phyloP scores from a whole-genome alignment of 1,140 invertebrate genomes.

The Panagrolaimus sp. region DNA sequence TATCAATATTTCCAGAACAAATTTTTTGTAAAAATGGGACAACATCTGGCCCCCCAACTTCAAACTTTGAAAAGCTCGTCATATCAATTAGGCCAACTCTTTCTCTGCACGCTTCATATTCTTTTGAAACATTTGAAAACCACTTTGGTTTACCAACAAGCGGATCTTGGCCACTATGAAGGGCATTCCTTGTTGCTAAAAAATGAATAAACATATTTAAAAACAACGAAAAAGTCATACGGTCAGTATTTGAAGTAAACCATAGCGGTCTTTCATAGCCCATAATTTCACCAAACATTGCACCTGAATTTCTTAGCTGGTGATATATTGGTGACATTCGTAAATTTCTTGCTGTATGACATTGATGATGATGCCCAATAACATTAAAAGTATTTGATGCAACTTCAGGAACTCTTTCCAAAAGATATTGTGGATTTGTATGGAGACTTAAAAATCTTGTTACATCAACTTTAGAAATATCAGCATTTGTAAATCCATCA shows the following conservation, averaged over 20 bases:
- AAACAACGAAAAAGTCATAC: constrained; percentile 6
- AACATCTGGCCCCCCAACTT: constrained; percentile 78
- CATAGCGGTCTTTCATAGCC: constrained; percentile 92
- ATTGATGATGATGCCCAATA: constrained; percentile 72
- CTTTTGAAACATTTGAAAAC: constrained; percentile 79
- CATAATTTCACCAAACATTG: constrained; percentile 96
- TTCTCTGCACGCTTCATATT: constrained; percentile 90
- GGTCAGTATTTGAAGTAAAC: constrained; percentile 63
- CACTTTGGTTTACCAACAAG: constrained; percentile 73
- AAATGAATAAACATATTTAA: background rate
- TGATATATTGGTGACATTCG: constrained; percentile 93
- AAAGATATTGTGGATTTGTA: constrained; percentile 86
- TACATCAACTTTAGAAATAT: constrained; percentile 71
- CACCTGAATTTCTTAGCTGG: constrained; percentile 78
- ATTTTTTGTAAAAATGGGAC: constrained; percentile 82
- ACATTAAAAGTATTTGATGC: constrained; percentile 65
- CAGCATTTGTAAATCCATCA: constrained; percentile 65
- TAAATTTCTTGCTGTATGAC: constrained; percentile 78
- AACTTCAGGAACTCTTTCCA: constrained; percentile 85
- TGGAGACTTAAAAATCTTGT: constrained; percentile 85
- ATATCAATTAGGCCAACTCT: constrained; percentile 88
- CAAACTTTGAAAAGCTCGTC: constrained; percentile 94
- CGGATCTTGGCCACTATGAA: constrained; percentile 48
- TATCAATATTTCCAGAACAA: constrained; percentile 92
- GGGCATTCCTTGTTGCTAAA: constrained; percentile 36